Percentiles rank a stretch among this genome's conserved stretches.
These are phyloP conservation scores for Frankliniella fusca DNA, from an alignment of 2,888 invertebrate species.

Conservation along the genomic window DNA sequence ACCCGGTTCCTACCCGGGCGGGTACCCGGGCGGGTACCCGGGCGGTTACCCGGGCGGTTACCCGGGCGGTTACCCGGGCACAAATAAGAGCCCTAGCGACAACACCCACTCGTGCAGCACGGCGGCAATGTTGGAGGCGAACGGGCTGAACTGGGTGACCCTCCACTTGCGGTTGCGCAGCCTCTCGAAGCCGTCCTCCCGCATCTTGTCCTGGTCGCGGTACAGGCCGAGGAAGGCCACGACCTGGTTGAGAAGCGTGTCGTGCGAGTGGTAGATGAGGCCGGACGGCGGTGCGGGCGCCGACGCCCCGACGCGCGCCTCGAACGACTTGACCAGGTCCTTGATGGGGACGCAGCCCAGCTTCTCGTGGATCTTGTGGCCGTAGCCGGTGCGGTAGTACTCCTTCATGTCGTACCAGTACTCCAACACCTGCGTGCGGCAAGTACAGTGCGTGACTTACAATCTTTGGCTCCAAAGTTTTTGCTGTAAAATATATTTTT, in stretches of 20 bases:
- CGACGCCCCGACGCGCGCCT: not conserved
- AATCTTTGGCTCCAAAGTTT: too few relatives aligned
- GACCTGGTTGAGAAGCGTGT: constrained; percentile 21
- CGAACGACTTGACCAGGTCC: not conserved
- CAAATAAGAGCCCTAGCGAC: too few relatives aligned
- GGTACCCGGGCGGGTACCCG: too few relatives aligned
- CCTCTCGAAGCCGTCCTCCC: not conserved
- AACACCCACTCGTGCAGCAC: not conserved
- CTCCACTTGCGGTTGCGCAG: constrained; percentile 5
- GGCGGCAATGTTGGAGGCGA: not conserved
- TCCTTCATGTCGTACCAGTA: constrained; percentile 24
- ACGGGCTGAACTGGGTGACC: not conserved
- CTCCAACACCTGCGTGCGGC: not conserved
- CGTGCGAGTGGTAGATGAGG: not conserved
- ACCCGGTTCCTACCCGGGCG: too few relatives aligned
- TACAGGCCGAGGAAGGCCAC: constrained; percentile 12
- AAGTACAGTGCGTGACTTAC: too few relatives aligned
- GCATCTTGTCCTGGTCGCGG: constrained; percentile 5
- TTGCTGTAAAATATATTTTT: too few relatives aligned
- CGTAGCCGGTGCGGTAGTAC: constrained; percentile 16
- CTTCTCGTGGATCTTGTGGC: constrained; percentile 16
- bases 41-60: too few relatives aligned
- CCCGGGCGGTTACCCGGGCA: too few relatives aligned
- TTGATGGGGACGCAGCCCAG: constrained; percentile 11
- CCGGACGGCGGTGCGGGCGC: not conserved